phyloP scores from a whole-genome alignment of 2,113 vertebrate species.

The Vimba vimba region DNA sequence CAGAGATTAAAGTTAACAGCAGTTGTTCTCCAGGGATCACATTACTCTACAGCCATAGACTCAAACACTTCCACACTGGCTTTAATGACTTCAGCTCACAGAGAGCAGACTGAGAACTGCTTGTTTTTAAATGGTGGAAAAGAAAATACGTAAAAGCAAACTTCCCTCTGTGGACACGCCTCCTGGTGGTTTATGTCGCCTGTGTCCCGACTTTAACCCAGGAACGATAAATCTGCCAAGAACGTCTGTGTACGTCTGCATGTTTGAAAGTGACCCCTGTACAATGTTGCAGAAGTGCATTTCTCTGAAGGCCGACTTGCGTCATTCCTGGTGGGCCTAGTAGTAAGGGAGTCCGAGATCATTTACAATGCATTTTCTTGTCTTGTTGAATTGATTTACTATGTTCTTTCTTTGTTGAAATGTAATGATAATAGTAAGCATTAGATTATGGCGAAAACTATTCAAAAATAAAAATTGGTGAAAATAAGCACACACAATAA shows the following conservation, averaged over 20 bases:
- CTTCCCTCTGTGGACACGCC: conserved; percentile 56
- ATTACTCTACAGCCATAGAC: conserved; percentile 74
- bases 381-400: not conserved
- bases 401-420: not conserved
- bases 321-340: not conserved
- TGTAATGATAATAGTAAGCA: not conserved
- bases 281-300: conserved; percentile 34
- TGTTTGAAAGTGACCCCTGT: conserved; percentile 67
- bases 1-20: conserved; percentile 76
- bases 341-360: not conserved
- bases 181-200: conserved; percentile 59
- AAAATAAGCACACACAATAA: too few relatives aligned
- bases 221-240: conserved; percentile 75
- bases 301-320: not conserved
- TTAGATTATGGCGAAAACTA: too few relatives aligned
- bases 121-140: conserved; percentile 73
- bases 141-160: conserved; percentile 76
- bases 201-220: conserved; percentile 73
- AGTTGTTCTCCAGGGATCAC: conserved; percentile 71
- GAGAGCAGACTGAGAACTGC: conserved; percentile 69
- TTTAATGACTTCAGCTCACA: conserved; percentile 71
- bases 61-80: conserved; percentile 62
- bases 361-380: not conserved
- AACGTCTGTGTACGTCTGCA: conserved; percentile 40
- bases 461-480: too few relatives aligned